Conservation (phyloP, 2,888 invertebrate species). For the Melanostoma mellinum region DNA sequence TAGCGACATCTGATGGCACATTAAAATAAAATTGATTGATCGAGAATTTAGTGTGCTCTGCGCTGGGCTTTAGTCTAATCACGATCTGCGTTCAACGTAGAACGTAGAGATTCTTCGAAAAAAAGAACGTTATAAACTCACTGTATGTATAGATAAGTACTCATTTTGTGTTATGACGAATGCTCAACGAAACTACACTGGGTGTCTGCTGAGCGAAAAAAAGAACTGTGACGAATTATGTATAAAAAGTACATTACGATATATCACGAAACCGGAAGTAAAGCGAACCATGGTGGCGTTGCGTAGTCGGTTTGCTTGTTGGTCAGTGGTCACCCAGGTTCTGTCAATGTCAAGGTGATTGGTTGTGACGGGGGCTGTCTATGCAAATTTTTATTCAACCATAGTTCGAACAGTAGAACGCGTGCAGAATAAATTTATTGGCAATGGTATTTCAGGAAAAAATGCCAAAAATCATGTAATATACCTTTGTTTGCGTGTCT, state of each 20-base stretch:
- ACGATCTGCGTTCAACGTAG: conserved; percentile 33
- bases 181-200: conserved; percentile 31
- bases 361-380: conserved; percentile 37
- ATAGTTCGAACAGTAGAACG: conserved; percentile 58
- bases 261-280: conserved; percentile 65
- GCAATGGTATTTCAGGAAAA: conserved; percentile 17
- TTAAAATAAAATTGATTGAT: conserved; percentile 68
- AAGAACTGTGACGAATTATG: conserved; percentile 4
- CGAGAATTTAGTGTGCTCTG: conserved; percentile 56
- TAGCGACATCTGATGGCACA: conserved; percentile 69
- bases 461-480: conserved; percentile 32
- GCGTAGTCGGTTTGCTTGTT: conserved; percentile 54
- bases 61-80: conserved; percentile 56
- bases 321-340: conserved; percentile 69
- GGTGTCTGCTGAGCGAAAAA: conserved; percentile 48
- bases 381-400: conserved; percentile 57
- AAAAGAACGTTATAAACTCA: neutral
- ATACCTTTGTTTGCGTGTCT: conserved; percentile 16
- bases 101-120: conserved; percentile 40
- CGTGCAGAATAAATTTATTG: conserved; percentile 44
- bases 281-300: conserved; percentile 49
- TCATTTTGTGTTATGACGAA: conserved; percentile 51
- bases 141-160: conserved; percentile 2
- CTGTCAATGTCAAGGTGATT: conserved; percentile 71
- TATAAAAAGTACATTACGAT: conserved; percentile 4